Conservation (phyloP, 1,140 invertebrate species). For the Philotrypesis tridentata region DNA sequence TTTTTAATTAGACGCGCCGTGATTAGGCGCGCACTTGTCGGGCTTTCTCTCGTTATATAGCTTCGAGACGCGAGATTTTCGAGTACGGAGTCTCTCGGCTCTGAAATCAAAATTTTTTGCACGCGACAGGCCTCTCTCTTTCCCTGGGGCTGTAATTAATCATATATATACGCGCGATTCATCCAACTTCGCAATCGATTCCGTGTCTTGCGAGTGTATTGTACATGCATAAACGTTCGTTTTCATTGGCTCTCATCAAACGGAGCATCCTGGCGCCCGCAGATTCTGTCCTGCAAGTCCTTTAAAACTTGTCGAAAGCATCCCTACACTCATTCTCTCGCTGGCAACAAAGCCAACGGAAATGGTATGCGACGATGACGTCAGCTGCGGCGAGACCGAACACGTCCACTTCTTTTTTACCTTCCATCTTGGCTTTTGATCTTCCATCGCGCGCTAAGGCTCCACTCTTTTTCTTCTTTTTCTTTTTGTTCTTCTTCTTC, state of each 20-base stretch:
- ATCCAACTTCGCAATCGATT: background rate
- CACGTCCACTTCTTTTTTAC: background rate
- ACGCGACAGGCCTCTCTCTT: no score
- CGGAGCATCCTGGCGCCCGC: background rate
- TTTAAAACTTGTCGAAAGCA: constrained; percentile 8
- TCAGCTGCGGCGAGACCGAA: constrained; percentile 8
- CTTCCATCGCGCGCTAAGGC: background rate
- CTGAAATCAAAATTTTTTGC: background rate
- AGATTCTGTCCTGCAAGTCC: background rate
- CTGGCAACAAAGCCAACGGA: constrained; percentile 57
- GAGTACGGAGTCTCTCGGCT: background rate
- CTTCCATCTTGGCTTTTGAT: background rate
- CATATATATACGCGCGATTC: background rate
- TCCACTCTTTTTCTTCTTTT: background rate
- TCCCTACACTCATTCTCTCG: background rate
- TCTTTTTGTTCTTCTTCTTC: background rate
- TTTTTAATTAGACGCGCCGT: background rate
- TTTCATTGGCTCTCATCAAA: constrained; percentile 7
- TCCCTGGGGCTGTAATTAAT: background rate
- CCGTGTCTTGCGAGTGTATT: no score
- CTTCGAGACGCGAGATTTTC: background rate
- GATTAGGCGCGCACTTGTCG: background rate
- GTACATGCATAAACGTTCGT: background rate
- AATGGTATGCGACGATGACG: constrained; percentile 57
- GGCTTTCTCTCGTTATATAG: background rate